Evolutionary conservation across 2,888 invertebrate species (phyloP).

Genomic region (Carcina quercana): DNA sequence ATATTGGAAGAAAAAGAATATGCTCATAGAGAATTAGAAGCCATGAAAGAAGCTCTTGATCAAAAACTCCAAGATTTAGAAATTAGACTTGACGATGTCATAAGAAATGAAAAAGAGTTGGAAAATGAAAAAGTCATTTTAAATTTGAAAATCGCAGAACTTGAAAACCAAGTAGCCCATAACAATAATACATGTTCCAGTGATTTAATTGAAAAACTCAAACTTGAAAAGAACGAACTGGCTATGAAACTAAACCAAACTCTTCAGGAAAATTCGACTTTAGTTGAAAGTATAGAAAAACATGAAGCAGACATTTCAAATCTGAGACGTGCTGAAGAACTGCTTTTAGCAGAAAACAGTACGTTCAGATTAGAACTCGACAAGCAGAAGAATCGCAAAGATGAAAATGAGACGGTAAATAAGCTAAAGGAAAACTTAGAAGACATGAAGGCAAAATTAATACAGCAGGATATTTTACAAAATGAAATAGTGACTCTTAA

Average conservation of each 20-base stretch:
- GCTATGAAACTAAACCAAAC: constrained; percentile 23
- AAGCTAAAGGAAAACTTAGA: constrained; percentile 28
- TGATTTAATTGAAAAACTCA: constrained; percentile 22
- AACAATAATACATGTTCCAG: constrained; percentile 14
- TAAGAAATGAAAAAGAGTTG: constrained; percentile 29
- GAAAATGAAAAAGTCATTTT: constrained; percentile 32
- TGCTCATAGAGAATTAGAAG: constrained; percentile 34
- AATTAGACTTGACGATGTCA: constrained; percentile 28
- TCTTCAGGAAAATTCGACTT: constrained; percentile 29
- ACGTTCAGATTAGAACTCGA: no score
- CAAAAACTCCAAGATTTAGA: constrained; percentile 43
- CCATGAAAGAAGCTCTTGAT: constrained; percentile 37
- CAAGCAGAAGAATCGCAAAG: no score
- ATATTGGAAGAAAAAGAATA: constrained; percentile 33
- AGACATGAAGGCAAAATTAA: constrained; percentile 32
- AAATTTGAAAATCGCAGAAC: constrained; percentile 25
- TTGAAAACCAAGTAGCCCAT: constrained; percentile 21
- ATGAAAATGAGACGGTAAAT: constrained; percentile 21
- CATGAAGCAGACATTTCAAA: constrained; percentile 1
- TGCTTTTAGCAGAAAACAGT: no score
- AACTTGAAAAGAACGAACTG: constrained; percentile 25
- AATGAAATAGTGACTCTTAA: constrained; percentile 32
- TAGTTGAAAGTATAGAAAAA: constrained; percentile 21
- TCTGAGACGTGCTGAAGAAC: constrained; percentile 22
- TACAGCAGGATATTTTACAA: constrained; percentile 29